Evolutionary conservation across 2,113 vertebrate species (phyloP).

Genomic region (Phodopus roborovskii): DNA sequence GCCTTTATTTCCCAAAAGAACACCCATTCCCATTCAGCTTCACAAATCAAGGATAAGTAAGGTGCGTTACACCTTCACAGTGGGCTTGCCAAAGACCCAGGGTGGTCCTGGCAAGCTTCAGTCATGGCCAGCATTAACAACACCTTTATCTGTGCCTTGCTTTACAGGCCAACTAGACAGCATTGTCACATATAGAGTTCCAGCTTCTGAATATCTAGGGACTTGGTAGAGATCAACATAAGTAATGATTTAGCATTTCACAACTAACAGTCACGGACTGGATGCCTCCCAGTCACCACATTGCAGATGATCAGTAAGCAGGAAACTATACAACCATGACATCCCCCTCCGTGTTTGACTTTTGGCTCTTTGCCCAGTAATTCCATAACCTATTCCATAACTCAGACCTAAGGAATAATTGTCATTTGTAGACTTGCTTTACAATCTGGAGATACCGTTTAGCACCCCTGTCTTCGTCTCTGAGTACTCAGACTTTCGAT

Average conservation of each 20-base stretch:
- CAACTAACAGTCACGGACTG: not conserved
- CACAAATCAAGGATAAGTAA: not conserved
- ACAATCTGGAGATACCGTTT: not conserved
- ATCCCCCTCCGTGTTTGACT: not conserved
- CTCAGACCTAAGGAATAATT: not conserved
- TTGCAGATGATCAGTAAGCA: not conserved
- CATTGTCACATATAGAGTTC: not conserved
- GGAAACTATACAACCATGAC: not conserved
- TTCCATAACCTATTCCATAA: not conserved
- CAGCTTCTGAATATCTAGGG: not conserved
- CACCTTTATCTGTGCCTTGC: not conserved
- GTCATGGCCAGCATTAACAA: not conserved
- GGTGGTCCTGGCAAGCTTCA: not conserved
- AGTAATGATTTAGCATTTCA: not conserved
- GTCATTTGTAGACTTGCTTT: not conserved
- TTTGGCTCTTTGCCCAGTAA: not conserved
- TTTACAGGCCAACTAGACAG: not conserved
- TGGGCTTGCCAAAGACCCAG: not conserved
- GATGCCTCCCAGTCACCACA: not conserved
- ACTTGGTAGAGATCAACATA: not conserved
- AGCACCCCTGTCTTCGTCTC: not conserved
- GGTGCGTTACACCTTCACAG: not conserved
- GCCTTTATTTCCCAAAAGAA: not conserved
- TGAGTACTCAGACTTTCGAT: constrained; percentile 30
- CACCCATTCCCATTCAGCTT: not conserved